Evolutionary conservation across 2,797 vertebrate species (phyloP).

Genomic region (Rhabdophis nuchalis): DNA sequence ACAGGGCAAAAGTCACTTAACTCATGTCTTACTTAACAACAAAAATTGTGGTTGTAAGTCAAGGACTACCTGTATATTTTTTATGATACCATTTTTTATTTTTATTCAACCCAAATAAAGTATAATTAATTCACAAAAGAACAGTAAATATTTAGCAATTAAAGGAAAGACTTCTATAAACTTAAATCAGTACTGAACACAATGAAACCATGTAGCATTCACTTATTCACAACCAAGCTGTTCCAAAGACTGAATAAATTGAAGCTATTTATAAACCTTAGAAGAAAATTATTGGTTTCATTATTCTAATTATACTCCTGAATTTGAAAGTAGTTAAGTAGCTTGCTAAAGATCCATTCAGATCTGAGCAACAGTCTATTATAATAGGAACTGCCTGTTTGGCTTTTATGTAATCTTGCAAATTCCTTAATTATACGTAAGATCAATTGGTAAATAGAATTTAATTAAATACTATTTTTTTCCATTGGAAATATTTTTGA

Average conservation of each 20-base stretch:
- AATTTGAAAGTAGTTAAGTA: background rate
- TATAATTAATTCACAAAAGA: background rate
- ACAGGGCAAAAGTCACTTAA: background rate
- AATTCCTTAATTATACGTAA: constrained; percentile 10
- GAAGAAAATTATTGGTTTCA: background rate
- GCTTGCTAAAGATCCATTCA: constrained; percentile 11
- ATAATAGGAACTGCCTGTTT: background rate
- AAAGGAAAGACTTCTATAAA: background rate
- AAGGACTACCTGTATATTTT: background rate
- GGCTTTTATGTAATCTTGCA: background rate
- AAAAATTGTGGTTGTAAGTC: background rate
- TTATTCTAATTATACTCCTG: background rate
- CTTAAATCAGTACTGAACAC: background rate
- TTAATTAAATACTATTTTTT: background rate
- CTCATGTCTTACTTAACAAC: background rate
- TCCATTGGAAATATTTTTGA: constrained; percentile 40
- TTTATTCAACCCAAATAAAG: background rate
- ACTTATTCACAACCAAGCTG: background rate
- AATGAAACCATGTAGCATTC: background rate
- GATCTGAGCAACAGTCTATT: background rate
- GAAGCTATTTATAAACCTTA: background rate
- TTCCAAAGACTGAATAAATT: background rate
- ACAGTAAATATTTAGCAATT: constrained; percentile 6
- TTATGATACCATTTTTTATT: background rate
- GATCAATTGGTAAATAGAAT: background rate